phyloP scores from a whole-genome alignment of 2,888 invertebrate species.

The Cataglyphis livida region DNA sequence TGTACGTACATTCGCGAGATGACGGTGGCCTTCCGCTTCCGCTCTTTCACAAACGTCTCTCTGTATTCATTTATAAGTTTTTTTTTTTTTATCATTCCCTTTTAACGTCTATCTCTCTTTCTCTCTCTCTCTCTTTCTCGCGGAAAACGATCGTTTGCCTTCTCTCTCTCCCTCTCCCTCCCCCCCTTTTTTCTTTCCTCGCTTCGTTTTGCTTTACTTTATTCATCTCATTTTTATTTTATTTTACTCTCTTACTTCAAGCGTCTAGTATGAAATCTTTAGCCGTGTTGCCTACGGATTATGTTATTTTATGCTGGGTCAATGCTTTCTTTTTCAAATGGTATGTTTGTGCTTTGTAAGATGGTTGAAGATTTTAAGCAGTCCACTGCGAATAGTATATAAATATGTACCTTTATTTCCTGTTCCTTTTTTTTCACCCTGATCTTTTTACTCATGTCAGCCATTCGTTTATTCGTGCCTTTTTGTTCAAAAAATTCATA shows the following conservation, averaged over 20 bases:
- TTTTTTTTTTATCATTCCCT: slow-evolving; percentile 35
- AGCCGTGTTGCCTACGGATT: slow-evolving; percentile 47
- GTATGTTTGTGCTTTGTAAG: slow-evolving; percentile 23
- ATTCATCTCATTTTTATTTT: slow-evolving; percentile 47
- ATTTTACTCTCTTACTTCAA: slow-evolving; percentile 42
- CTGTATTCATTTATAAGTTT: slow-evolving; percentile 49
- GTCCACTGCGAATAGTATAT: slow-evolving; percentile 38
- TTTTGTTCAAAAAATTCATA: neutral
- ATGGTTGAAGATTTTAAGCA: slow-evolving; percentile 34
- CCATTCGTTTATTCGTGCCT: neutral
- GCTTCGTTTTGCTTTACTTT: slow-evolving; percentile 20
- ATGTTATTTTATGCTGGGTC: slow-evolving; percentile 44
- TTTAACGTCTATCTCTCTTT: slow-evolving; percentile 17
- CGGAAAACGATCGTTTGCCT: slow-evolving; percentile 2
- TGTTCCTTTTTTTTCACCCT: neutral
- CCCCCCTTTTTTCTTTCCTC: neutral
- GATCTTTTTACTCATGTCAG: slow-evolving; percentile 5
- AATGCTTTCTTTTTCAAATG: slow-evolving; percentile 49
- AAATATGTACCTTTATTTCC: slow-evolving; percentile 7
- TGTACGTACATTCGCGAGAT: slow-evolving; percentile 73
- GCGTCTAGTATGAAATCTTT: slow-evolving; percentile 47
- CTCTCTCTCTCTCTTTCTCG: neutral
- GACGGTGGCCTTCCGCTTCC: slow-evolving; percentile 55
- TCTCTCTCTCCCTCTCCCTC: slow-evolving; percentile 19
- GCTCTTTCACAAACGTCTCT: slow-evolving; percentile 40